Evolutionary conservation across 2,888 invertebrate genomes (phyloP), one percentile per base, ranked within the genome.

Genomic region (Athalia circularis): DNA sequence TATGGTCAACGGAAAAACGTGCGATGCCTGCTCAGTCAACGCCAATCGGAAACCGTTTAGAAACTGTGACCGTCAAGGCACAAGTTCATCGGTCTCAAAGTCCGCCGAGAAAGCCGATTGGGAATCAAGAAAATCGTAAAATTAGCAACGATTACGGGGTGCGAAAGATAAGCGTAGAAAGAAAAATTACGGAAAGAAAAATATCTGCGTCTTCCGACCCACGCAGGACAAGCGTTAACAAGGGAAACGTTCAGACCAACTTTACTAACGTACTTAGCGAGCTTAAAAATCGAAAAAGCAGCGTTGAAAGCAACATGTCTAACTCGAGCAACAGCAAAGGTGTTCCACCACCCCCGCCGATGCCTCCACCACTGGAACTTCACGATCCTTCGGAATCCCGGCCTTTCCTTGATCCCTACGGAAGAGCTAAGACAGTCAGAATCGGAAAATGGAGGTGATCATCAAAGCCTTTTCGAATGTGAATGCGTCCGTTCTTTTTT

Each of bases 341-440:
- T n/a, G 95, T 95, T 0, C 95, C 95, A 0, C 97, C 97, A 0
- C 97, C 97, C 0, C 97, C 97, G 0, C 97, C 97, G 2, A 95
- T 97, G 94, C 97, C 97, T 0, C 97, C 97, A 3, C 96, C 96
- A 57, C 91, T 96, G 4, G 95, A 96, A 85, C 93, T 94, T 68
- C 94, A 94, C 77, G 97, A 96, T 87, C 96, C 96, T 0, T 95
- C 95, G 0, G 96, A 96, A 87, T 94, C 94, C 0, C 92, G 96
- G 7, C 96, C 96, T 0, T 97, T 97, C 87, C 92, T 97, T 84
- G 97, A 97, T 89, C 97, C 97, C 0, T 97, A 97, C 85, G 97
- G 98, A 0, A 92, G 98, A 47, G 98, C 98, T 0, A 97, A 98
- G 88, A 98, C 98, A 0, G 98, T 98, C 0, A 92, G 98, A 50